Evolutionary conservation across 2,888 invertebrate species (phyloP).

Genomic region (Caenorhabditis sulstoni): DNA sequence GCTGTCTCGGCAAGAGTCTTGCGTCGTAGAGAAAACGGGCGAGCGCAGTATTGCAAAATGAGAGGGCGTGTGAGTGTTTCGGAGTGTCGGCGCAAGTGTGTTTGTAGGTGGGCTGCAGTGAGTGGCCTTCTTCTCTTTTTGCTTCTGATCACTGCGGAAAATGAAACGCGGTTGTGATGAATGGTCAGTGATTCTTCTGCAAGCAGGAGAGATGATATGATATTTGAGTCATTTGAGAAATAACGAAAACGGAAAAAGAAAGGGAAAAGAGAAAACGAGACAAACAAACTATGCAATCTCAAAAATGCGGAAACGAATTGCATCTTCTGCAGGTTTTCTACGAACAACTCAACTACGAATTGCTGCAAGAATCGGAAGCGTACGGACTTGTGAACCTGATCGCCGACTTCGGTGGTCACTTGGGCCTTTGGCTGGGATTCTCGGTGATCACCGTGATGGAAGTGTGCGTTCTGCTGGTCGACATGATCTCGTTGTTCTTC

Average conservation of each 20-base stretch:
- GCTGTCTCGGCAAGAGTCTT: neutral
- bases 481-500: slow-evolving; percentile 60
- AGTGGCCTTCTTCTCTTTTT: neutral
- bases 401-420: slow-evolving; percentile 75
- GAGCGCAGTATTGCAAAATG: neutral
- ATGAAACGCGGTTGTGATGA: slow-evolving; percentile 16
- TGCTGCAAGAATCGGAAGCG: slow-evolving; percentile 71
- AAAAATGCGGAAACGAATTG: slow-evolving; percentile 37
- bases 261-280: slow-evolving; percentile 16
- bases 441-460: slow-evolving; percentile 79
- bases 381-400: slow-evolving; percentile 72
- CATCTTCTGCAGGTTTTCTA: slow-evolving; percentile 67
- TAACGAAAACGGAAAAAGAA: slow-evolving; percentile 1
- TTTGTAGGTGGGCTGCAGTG: slow-evolving; percentile 29
- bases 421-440: slow-evolving; percentile 74
- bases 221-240: neutral
- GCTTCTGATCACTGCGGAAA: too few relatives aligned
- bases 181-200: slow-evolving; percentile 34
- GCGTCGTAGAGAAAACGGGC: neutral
- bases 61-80: too few relatives aligned
- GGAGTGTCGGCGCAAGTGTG: neutral
- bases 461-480: slow-evolving; percentile 72
- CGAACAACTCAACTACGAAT: slow-evolving; percentile 73
- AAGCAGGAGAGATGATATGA: slow-evolving; percentile 48
- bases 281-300: slow-evolving; percentile 27